Evolutionary conservation across 1,140 invertebrate genomes (phyloP).

Genomic region (Drosophila guanche): DNA sequence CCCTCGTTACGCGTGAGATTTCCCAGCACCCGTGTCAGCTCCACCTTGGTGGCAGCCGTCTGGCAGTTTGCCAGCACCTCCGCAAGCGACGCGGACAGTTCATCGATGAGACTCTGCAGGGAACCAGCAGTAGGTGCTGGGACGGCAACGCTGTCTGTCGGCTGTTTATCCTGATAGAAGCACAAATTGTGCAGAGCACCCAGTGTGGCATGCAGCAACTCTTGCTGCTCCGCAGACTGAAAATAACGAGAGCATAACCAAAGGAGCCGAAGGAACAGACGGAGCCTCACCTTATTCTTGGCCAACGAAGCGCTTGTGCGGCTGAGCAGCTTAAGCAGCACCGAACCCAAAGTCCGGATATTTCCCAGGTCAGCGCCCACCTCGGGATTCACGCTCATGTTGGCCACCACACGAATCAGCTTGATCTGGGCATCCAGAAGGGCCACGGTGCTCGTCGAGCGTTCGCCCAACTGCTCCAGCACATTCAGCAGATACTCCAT

Average conservation of each 20-base stretch:
- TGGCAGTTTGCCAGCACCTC: constrained; percentile 51
- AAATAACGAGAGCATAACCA: no score
- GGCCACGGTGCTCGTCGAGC: constrained; percentile 50
- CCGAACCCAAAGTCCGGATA: constrained; percentile 71
- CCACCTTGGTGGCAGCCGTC: constrained; percentile 60
- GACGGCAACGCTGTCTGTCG: constrained; percentile 16
- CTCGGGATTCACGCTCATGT: constrained; percentile 88
- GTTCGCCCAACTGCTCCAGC: constrained; percentile 66
- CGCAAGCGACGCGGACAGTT: constrained; percentile 60
- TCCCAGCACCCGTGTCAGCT: constrained; percentile 81
- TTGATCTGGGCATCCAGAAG: constrained; percentile 84
- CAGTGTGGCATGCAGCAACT: constrained; percentile 78
- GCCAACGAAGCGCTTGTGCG: constrained; percentile 24
- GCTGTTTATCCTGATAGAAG: constrained; percentile 77
- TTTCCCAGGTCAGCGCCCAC: constrained; percentile 86
- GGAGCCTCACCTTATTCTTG: constrained; percentile 24
- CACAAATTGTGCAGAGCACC: constrained; percentile 82
- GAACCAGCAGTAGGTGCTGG: constrained; percentile 44
- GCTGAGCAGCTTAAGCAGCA: constrained; percentile 61
- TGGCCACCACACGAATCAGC: constrained; percentile 89
- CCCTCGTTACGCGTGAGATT: constrained; percentile 81
- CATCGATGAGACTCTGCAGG: constrained; percentile 66
- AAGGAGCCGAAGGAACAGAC: not conserved
- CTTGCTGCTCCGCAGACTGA: constrained; percentile 62
- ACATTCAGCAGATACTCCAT: constrained; percentile 81